These are phyloP conservation scores for Xiphophorus birchmanni DNA, from an alignment of 2,797 vertebrate species.

Conservation along the genomic window DNA sequence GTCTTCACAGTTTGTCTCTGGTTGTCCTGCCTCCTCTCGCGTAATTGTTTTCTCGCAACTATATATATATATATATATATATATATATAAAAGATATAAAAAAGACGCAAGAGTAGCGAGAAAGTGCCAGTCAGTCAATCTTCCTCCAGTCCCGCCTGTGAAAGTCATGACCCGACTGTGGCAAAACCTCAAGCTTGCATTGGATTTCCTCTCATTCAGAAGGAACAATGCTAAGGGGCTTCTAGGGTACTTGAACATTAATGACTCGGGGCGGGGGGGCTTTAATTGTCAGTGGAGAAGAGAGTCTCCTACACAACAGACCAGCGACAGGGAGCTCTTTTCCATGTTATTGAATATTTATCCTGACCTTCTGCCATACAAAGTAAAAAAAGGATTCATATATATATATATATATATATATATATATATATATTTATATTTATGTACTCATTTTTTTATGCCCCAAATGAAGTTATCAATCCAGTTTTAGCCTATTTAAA, in stretches of 20 bases:
- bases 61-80: too few species aligned
- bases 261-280: constrained; percentile 64
- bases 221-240: constrained; percentile 68
- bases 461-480: neutral
- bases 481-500: neutral
- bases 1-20: constrained; percentile 68
- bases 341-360: constrained; percentile 76
- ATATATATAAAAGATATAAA: neutral
- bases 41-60: constrained; percentile 21
- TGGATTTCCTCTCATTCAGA: constrained; percentile 72
- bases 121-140: constrained; percentile 22
- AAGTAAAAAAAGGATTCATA: constrained; percentile 28
- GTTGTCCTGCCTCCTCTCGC: constrained; percentile 20
- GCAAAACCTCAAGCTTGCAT: constrained; percentile 68
- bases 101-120: constrained; percentile 11
- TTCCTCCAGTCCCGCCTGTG: constrained; percentile 25
- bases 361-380: constrained; percentile 75
- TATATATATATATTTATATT: too few species aligned
- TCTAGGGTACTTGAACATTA: constrained; percentile 74
- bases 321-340: constrained; percentile 50
- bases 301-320: constrained; percentile 61
- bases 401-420: too few species aligned
- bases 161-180: constrained; percentile 68
- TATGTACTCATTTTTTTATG: neutral
- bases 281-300: constrained; percentile 68